phyloP scores from a whole-genome alignment of 2,888 invertebrate genomes.

The Phyto melanocephala region DNA sequence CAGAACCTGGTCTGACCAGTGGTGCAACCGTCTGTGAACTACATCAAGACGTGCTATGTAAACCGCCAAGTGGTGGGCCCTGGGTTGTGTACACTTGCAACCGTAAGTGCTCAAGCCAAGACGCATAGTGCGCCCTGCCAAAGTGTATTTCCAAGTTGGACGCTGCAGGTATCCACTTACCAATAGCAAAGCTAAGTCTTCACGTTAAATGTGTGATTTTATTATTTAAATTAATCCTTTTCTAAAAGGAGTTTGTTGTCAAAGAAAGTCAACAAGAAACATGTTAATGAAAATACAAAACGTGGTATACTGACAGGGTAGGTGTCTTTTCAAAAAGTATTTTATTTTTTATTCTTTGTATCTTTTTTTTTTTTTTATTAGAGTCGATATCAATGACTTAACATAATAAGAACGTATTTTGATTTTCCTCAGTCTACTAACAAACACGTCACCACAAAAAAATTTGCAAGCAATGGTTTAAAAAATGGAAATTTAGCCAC shows the following conservation, averaged over 20 bases:
- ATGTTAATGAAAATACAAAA: no score
- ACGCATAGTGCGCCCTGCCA: slow-evolving; percentile 77
- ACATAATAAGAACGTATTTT: no score
- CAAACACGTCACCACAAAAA: no score
- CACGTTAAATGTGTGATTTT: not conserved
- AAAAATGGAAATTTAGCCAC: no score
- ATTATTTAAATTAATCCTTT: no score
- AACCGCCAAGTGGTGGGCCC: slow-evolving; percentile 78
- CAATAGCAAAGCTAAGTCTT: slow-evolving; percentile 14
- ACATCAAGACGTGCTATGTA: slow-evolving; percentile 77
- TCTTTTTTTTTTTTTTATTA: no score
- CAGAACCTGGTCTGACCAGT: slow-evolving; percentile 77
- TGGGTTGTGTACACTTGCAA: slow-evolving; percentile 74
- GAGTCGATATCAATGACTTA: no score
- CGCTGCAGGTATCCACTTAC: slow-evolving; percentile 73
- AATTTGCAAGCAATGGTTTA: no score
- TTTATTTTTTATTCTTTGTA: no score
- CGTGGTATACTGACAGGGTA: no score
- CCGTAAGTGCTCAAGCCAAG: slow-evolving; percentile 75
- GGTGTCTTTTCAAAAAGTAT: no score
- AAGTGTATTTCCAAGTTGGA: slow-evolving; percentile 68
- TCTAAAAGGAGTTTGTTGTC: not conserved
- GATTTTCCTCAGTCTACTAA: no score
- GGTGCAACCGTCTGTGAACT: slow-evolving; percentile 78
- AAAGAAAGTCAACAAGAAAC: not conserved